Conservation (phyloP, 2,888 invertebrate species). For the Leuctra nigra region DNA sequence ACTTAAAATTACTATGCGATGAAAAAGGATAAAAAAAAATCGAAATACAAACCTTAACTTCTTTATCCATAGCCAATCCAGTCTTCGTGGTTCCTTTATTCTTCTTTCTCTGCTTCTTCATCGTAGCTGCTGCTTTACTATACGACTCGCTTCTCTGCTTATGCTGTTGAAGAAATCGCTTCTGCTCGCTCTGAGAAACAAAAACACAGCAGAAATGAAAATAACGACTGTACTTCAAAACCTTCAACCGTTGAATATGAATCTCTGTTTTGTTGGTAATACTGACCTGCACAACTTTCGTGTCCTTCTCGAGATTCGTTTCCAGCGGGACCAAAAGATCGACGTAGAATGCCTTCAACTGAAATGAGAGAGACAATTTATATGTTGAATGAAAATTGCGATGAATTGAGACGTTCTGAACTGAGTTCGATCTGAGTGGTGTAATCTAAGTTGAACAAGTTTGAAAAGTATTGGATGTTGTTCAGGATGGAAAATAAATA, state of each 20-base stretch:
- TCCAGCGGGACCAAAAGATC: slow-evolving; percentile 88
- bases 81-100: slow-evolving; percentile 65
- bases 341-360: slow-evolving; percentile 92
- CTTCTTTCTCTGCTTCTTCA: slow-evolving; percentile 82
- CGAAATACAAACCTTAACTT: slow-evolving; percentile 81
- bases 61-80: slow-evolving; percentile 80
- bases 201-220: background rate
- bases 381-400: too few relatives aligned
- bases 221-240: background rate
- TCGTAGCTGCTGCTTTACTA: slow-evolving; percentile 83
- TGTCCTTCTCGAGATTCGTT: slow-evolving; percentile 89
- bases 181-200: slow-evolving; percentile 71
- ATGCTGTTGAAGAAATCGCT: slow-evolving; percentile 88
- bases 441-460: too few relatives aligned
- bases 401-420: too few relatives aligned
- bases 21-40: too few relatives aligned
- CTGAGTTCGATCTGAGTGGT: too few relatives aligned
- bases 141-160: slow-evolving; percentile 86
- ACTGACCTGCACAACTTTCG: slow-evolving; percentile 82
- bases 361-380: slow-evolving; percentile 41
- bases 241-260: too few relatives aligned
- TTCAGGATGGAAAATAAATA: too few relatives aligned
- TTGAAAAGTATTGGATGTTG: too few relatives aligned
- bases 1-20: too few relatives aligned
- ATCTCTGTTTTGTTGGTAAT: background rate